Evolutionary conservation across 2,113 vertebrate species (phyloP).

Genomic region (Sardina pilchardus): DNA sequence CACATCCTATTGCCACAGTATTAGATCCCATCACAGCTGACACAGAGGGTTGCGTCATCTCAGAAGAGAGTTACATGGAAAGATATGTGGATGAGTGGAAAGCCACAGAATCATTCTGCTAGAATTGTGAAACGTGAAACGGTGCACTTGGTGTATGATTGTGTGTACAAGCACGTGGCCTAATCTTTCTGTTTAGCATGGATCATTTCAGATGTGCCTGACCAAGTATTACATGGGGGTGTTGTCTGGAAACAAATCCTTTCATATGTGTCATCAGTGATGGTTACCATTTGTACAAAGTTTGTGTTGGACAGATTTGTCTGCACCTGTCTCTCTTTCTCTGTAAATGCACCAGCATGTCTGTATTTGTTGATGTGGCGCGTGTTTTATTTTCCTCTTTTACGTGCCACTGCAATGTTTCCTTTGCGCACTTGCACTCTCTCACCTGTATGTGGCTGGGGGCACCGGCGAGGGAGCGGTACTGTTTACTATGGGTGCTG

Average conservation of each 20-base stretch:
- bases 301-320: neutral
- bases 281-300: neutral
- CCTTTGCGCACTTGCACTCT: neutral
- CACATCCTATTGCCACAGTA: neutral
- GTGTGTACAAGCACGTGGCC: neutral
- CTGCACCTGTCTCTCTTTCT: neutral
- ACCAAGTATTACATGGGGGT: neutral
- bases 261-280: neutral
- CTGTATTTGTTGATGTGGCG: neutral
- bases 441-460: neutral
- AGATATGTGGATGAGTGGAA: neutral
- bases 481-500: neutral
- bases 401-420: conserved; percentile 5
- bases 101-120: neutral
- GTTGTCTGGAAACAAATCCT: neutral
- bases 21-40: neutral
- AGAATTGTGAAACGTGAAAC: neutral
- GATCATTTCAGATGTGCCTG: neutral
- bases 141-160: neutral
- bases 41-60: neutral
- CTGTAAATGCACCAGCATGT: conserved; percentile 1
- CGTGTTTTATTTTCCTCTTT: conserved; percentile 1
- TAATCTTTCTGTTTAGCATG: neutral
- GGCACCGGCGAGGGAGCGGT: neutral
- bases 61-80: neutral